Evolutionary conservation across 2,888 invertebrate genomes (phyloP), one percentile per base, ranked within the genome.

Genomic region (Acanthococcus lagerstroemiae): DNA sequence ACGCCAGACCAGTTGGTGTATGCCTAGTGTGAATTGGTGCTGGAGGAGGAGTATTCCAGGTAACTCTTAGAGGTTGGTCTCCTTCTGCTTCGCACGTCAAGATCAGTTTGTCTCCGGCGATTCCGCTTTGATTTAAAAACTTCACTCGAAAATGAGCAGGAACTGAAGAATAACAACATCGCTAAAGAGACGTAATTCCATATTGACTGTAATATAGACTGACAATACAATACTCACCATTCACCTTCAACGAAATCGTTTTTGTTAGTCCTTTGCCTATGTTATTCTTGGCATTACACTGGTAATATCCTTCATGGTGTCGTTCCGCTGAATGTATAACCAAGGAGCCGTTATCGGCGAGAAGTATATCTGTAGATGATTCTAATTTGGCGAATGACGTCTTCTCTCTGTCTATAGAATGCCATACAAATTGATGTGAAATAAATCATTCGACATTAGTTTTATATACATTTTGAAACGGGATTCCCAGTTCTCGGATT

Each of bases 191-290:
- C 48, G 21, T 15, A 19, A 6, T 57, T 37, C 24, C 24, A n/a
- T n/a, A n/a, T n/a, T n/a, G n/a, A n/a, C n/a, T n/a, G 24, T 21
- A 17, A 65, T 46, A 12, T n/a, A 66, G 37, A 65, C 25, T 6
- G 1, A 3, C 27, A 15, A 15, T 24, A 9, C 21, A 2, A 17
- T n/a, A 9, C 80, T 77, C 78, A 89, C 90, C 89, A 75, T 89
- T 88, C 19, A 90, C 87, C 72, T 86, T 84, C 37, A 90, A 80
- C 69, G 83, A 83, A 72, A 92, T 85, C 69, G 89, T 84, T 81
- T 92, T 92, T 71, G 86, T 86, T 24, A 92, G 80, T 0, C 88
- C 90, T 17, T 86, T 80, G 1, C 91, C 91, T 69, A 92, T 88
- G 46, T 86, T 87, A 75, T 93, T 93, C 70, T 85, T 84, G 0